phyloP scores from a whole-genome alignment of 2,113 vertebrate genomes.

The Notechis scutatus region DNA sequence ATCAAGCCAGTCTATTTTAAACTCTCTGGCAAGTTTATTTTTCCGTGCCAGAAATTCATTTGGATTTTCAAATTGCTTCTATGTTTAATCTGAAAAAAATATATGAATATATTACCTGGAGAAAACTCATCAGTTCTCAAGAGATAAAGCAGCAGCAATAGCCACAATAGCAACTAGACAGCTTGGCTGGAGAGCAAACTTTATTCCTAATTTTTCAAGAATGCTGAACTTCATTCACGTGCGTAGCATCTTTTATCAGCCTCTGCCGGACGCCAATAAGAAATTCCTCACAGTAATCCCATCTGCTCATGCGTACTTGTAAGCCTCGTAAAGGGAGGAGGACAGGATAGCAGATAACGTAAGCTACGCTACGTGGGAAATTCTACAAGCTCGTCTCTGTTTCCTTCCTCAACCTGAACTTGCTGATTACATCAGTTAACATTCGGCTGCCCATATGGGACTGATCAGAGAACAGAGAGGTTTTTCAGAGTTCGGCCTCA shows the following conservation, averaged over 20 bases:
- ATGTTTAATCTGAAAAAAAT: background rate
- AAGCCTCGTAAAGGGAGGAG: background rate
- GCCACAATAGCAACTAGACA: background rate
- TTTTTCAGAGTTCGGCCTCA: background rate
- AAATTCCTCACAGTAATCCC: background rate
- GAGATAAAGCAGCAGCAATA: background rate
- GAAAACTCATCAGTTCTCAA: background rate
- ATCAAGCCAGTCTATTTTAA: constrained; percentile 22
- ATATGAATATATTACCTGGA: constrained; percentile 54
- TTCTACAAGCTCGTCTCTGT: background rate
- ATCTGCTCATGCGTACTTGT: constrained; percentile 6
- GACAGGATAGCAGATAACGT: background rate
- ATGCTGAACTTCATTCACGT: background rate
- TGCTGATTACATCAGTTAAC: background rate
- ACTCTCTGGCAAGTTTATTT: background rate
- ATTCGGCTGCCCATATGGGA: rapidly evolving
- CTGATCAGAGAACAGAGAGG: background rate
- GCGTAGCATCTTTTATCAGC: rapidly evolving
- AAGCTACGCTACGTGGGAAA: background rate
- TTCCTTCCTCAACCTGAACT: rapidly evolving
- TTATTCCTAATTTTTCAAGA: background rate
- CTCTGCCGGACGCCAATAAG: background rate
- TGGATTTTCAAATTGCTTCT: background rate
- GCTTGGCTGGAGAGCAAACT: background rate
- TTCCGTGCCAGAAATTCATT: background rate